These are phyloP conservation scores for Thysanoteuthis rhombus DNA, from an alignment of 2,888 invertebrate species.

Conservation along the genomic window DNA sequence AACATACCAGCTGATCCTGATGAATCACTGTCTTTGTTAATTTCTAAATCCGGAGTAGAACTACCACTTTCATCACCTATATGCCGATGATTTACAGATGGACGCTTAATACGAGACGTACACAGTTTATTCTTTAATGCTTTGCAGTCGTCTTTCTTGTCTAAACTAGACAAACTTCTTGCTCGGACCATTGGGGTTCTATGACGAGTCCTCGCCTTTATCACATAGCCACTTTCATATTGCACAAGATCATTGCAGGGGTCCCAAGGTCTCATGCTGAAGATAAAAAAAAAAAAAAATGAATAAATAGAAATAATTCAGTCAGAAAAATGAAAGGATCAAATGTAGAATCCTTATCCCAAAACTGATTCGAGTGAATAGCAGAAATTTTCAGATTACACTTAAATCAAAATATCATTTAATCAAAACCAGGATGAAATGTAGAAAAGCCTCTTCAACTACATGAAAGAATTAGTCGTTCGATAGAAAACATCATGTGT, in stretches of 20 bases:
- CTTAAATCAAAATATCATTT: too few species aligned
- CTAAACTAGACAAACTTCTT: slow-evolving; percentile 77
- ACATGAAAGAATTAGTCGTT: too few species aligned
- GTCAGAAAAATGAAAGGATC: too few species aligned
- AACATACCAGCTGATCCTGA: slow-evolving; percentile 44
- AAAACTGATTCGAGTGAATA: too few species aligned
- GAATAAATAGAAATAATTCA: too few species aligned
- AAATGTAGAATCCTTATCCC: too few species aligned
- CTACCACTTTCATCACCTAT: slow-evolving; percentile 55
- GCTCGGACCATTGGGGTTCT: slow-evolving; percentile 80
- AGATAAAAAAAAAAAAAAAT: too few species aligned
- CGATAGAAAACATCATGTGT: too few species aligned
- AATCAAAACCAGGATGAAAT: too few species aligned
- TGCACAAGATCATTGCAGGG: slow-evolving; percentile 85
- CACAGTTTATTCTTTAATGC: slow-evolving; percentile 33
- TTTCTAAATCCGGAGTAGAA: slow-evolving; percentile 50
- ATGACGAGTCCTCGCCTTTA: slow-evolving; percentile 81
- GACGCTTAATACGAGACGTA: slow-evolving; percentile 39
- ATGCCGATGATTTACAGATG: slow-evolving; percentile 41
- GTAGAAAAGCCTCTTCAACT: too few species aligned
- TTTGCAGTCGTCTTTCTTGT: slow-evolving; percentile 48
- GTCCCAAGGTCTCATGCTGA: slow-evolving; percentile 84
- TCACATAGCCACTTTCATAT: slow-evolving; percentile 83
- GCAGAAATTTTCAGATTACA: too few species aligned
- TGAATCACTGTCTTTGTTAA: slow-evolving; percentile 50